A percentile compares a stretch with the other conserved stretches of the same genome.
Conservation (phyloP, 2,888 invertebrate genomes). For the Psococerastis gibbosa region DNA sequence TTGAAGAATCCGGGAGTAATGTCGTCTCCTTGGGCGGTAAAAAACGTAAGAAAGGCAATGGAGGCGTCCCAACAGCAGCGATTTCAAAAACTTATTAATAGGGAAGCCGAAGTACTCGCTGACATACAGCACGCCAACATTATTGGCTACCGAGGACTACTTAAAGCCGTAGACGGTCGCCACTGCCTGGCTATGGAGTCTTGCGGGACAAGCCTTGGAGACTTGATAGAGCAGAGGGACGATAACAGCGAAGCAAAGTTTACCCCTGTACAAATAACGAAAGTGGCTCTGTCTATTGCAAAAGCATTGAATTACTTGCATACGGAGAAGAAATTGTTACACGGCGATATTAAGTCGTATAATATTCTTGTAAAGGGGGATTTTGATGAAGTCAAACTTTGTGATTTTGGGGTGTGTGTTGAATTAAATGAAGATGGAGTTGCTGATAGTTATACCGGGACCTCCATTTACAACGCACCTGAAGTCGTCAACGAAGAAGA, state of each 20-base stretch:
- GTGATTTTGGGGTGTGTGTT: constrained; percentile 69
- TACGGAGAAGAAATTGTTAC: constrained; percentile 45
- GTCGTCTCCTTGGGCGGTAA: constrained; percentile 75
- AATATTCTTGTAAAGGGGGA: constrained; percentile 57
- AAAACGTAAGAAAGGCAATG: constrained; percentile 40
- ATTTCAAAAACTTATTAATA: constrained; percentile 36
- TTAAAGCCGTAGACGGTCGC: constrained; percentile 32
- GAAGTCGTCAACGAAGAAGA: constrained; percentile 50
- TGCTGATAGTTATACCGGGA: constrained; percentile 44
- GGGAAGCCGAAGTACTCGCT: constrained; percentile 51
- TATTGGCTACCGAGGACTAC: constrained; percentile 48
- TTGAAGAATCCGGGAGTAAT: constrained; percentile 45
- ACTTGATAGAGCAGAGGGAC: constrained; percentile 46
- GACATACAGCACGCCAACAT: constrained; percentile 61
- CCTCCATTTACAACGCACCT: constrained; percentile 60
- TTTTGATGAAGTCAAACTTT: constrained; percentile 54
- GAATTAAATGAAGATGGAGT: constrained; percentile 44
- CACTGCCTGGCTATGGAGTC: constrained; percentile 58
- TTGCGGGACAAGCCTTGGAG: constrained; percentile 49
- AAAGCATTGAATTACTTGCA: constrained; percentile 62
- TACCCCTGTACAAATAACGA: constrained; percentile 38
- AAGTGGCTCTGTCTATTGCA: constrained; percentile 44
- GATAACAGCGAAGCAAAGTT: constrained; percentile 39
- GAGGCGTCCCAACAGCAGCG: constrained; percentile 25
- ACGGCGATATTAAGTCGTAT: constrained; percentile 70